Conservation (phyloP, 53 echinoderm and acorn worm genomes). For the Stichopus horrens region DNA sequence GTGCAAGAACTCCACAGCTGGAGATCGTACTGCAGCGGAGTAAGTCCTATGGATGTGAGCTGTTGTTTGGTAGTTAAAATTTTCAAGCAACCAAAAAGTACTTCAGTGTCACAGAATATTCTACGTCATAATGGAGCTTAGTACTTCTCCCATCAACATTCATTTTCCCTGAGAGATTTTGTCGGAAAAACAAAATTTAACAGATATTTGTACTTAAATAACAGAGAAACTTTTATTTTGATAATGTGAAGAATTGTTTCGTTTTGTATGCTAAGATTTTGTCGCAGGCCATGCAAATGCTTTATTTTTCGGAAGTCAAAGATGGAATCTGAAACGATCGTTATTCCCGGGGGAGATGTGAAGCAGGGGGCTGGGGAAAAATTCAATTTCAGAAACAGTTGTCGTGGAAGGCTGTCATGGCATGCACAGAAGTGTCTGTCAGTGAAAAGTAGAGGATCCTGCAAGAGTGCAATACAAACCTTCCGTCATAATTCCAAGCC, state of each 20-base stretch:
- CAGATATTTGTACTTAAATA: not conserved
- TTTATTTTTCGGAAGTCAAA: not conserved
- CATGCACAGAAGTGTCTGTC: not conserved
- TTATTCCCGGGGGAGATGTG: not conserved
- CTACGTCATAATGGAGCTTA: too few relatives aligned
- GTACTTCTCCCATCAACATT: too few relatives aligned
- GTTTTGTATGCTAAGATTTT: not conserved
- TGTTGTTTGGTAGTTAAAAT: not conserved
- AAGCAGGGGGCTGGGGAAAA: not conserved
- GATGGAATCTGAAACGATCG: not conserved
- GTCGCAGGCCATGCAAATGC: not conserved
- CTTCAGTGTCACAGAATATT: too few relatives aligned
- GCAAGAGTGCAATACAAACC: constrained; percentile 30
- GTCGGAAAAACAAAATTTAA: too few relatives aligned
- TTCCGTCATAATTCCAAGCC: constrained; percentile 41
- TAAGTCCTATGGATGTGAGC: not conserved
- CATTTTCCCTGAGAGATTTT: too few relatives aligned
- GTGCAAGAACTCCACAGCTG: not conserved
- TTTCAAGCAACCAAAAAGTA: too few relatives aligned
- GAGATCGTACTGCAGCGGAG: not conserved
- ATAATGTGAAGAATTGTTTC: not conserved
- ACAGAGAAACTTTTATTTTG: not conserved
- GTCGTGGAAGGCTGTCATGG: not conserved
- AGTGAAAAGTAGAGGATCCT: not conserved
- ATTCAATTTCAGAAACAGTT: not conserved